phyloP scores from a whole-genome alignment of 2,888 invertebrate genomes.

The Tetanocera ferruginea region DNA sequence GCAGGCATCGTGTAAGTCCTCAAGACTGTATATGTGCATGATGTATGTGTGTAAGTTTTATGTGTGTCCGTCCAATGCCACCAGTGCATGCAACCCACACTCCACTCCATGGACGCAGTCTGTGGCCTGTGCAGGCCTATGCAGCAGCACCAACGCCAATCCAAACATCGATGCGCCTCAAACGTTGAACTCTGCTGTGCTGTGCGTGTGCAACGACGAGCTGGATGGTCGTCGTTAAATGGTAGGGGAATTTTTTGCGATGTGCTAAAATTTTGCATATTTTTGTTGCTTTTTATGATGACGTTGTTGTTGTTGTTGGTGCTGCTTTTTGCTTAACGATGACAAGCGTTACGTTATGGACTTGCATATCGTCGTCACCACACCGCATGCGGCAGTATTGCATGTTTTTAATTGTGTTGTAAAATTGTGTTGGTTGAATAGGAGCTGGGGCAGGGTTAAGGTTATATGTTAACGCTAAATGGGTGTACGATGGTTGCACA shows the following conservation, averaged over 20 bases:
- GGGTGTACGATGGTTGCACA: too few relatives aligned
- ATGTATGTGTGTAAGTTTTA: not conserved
- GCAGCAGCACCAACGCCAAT: not conserved
- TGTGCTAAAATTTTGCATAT: not conserved
- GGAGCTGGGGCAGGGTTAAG: too few relatives aligned
- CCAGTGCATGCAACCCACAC: constrained; percentile 12
- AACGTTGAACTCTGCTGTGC: not conserved
- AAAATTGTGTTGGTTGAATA: not conserved
- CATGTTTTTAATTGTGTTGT: not conserved
- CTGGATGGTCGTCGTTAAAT: too few relatives aligned
- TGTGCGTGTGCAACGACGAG: not conserved
- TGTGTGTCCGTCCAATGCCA: not conserved
- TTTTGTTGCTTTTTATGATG: not conserved
- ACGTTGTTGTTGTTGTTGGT: not conserved
- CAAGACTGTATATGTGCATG: not conserved
- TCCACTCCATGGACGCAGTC: not conserved
- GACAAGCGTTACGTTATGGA: constrained; percentile 11
- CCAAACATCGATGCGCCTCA: not conserved
- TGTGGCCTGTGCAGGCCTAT: not conserved
- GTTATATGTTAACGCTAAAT: too few relatives aligned
- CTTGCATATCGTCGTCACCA: not conserved
- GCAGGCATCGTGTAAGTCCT: too few relatives aligned
- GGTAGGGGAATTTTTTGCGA: not conserved
- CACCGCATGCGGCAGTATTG: not conserved
- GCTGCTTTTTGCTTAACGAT: not conserved